Evolutionary conservation across 2,113 vertebrate genomes (phyloP).

Genomic region (Corythornis madagascariensis): DNA sequence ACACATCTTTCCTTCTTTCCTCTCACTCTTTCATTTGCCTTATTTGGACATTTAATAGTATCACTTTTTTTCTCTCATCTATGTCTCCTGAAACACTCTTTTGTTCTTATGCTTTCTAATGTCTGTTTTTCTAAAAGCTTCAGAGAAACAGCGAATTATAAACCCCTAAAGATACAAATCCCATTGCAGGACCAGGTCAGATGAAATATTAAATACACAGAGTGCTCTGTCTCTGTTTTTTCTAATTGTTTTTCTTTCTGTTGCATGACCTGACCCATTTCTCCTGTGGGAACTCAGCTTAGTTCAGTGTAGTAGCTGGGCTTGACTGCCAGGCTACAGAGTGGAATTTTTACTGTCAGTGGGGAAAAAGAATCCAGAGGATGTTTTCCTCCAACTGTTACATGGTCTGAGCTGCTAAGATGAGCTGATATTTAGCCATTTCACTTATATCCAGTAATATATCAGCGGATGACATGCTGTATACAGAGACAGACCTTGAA

Average conservation of each 20-base stretch:
- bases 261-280: background rate
- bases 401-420: background rate
- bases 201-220: background rate
- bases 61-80: background rate
- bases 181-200: background rate
- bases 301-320: background rate
- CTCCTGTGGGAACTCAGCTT: background rate
- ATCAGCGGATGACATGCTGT: slow-evolving; percentile 98
- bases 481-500: slow-evolving; percentile 95
- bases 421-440: slow-evolving; percentile 11
- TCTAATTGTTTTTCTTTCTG: accelerated
- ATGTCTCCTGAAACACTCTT: background rate
- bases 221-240: background rate
- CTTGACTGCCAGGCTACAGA: background rate
- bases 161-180: background rate
- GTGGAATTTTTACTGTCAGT: background rate
- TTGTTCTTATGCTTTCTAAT: background rate
- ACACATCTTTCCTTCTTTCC: background rate
- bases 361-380: background rate
- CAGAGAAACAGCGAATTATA: background rate
- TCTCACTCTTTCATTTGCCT: background rate
- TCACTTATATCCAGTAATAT: slow-evolving; percentile 85
- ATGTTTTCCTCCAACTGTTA: background rate
- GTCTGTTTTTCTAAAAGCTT: background rate
- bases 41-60: background rate